Percentiles rank a stretch among this genome's conserved stretches.
These are phyloP conservation scores for Saturnia pavonia DNA, from an alignment of 2,888 invertebrate genomes.

Conservation along the genomic window DNA sequence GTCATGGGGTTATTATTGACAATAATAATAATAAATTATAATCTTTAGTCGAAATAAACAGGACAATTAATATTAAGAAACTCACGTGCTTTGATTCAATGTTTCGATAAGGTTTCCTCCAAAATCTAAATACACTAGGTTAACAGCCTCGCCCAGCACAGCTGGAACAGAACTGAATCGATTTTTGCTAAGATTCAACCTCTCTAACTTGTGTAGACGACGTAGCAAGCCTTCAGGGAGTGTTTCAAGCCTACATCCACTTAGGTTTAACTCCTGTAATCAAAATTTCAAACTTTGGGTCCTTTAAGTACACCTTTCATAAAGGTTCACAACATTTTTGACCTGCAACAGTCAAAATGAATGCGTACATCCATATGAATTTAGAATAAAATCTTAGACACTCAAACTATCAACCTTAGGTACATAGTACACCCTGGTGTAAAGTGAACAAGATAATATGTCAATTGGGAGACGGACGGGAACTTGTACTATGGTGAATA, in stretches of 20 bases:
- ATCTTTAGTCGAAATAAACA: conserved; percentile 24
- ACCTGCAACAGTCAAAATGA: background rate
- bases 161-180: conserved; percentile 79
- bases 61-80: conserved; percentile 21
- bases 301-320: no score
- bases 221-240: conserved; percentile 84
- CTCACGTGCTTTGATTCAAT: conserved; percentile 65
- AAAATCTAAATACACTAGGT: conserved; percentile 81
- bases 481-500: no score
- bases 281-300: background rate
- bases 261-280: conserved; percentile 82
- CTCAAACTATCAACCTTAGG: no score
- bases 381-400: no score
- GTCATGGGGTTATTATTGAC: background rate
- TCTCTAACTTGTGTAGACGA: conserved; percentile 81
- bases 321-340: no score
- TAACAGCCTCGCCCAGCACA: conserved; percentile 76
- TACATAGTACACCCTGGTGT: no score
- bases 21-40: background rate
- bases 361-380: no score
- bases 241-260: conserved; percentile 80
- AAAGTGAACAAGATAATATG: no score
- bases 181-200: conserved; percentile 85
- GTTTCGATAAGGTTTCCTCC: conserved; percentile 84
- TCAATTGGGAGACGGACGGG: no score